These are phyloP conservation scores for Agrochola circellaris DNA, from an alignment of 2,888 invertebrate species.

Conservation along the genomic window DNA sequence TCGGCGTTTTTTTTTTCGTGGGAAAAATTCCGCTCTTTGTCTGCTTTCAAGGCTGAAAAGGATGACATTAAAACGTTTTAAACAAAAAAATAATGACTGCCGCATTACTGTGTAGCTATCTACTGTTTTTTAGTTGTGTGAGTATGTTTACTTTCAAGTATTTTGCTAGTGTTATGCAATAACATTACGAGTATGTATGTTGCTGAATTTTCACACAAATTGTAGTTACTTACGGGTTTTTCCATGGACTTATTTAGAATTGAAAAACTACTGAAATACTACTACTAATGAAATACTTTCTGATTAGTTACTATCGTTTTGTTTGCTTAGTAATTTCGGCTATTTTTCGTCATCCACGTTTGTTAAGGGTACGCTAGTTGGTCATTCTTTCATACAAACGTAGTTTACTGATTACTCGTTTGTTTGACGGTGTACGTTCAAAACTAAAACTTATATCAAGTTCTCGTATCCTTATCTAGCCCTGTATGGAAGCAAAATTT, in stretches of 20 bases:
- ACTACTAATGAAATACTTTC: not conserved
- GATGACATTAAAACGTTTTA: conserved; percentile 44
- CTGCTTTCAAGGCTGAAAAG: conserved; percentile 47
- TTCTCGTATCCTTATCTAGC: too few relatives aligned
- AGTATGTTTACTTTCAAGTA: conserved; percentile 16
- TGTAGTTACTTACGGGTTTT: conserved; percentile 11
- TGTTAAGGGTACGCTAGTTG: too few relatives aligned
- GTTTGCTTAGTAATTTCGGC: not conserved
- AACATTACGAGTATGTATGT: not conserved
- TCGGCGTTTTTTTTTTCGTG: conserved; percentile 41
- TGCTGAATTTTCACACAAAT: not conserved
- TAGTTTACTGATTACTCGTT: too few relatives aligned
- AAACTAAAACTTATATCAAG: too few relatives aligned
- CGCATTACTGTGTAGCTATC: conserved; percentile 11
- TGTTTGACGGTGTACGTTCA: too few relatives aligned
- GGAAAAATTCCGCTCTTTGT: conserved; percentile 56
- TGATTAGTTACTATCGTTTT: not conserved
- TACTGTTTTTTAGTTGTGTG: conserved; percentile 5
- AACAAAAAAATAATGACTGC: conserved; percentile 28
- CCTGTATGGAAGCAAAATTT: too few relatives aligned
- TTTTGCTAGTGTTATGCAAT: not conserved
- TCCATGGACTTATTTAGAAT: not conserved
- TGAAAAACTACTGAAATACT: too few relatives aligned
- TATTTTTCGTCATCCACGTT: not conserved
- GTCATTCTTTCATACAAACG: too few relatives aligned